Percentiles rank a stretch among this genome's conserved stretches.
These are phyloP conservation scores for Bombus ignitus DNA, from an alignment of 1,140 invertebrate genomes.

Conservation along the genomic window DNA sequence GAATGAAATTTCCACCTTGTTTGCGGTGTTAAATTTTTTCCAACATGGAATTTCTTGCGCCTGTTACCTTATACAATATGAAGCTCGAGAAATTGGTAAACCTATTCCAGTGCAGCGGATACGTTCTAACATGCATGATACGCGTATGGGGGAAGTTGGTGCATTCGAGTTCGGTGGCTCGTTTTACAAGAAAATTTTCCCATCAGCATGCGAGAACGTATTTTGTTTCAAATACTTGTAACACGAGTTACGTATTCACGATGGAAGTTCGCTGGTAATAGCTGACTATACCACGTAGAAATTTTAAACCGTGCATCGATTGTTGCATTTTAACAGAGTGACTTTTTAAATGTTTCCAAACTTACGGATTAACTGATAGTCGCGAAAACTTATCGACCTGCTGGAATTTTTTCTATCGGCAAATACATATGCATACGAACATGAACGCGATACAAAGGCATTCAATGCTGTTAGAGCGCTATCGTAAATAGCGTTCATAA, in stretches of 20 bases:
- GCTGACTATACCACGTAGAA: background rate
- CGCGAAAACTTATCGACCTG: background rate
- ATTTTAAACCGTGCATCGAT: background rate
- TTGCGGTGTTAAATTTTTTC: too few species aligned
- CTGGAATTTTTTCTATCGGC: background rate
- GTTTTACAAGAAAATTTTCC: background rate
- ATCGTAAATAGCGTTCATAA: background rate
- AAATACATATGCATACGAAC: background rate
- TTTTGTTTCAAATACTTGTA: background rate
- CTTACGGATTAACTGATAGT: background rate
- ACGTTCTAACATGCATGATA: background rate
- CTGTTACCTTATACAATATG: background rate
- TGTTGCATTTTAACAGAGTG: background rate
- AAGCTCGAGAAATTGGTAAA: background rate
- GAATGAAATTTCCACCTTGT: background rate
- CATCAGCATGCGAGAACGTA: background rate
- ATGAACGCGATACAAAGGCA: too few species aligned
- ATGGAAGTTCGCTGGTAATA: background rate
- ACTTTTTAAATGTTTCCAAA: background rate
- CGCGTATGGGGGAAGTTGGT: conserved; percentile 10
- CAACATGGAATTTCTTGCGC: background rate
- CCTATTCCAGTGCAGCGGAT: background rate
- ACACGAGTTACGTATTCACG: background rate
- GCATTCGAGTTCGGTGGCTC: background rate
- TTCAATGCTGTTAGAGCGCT: too few species aligned